Evolutionary conservation across 1,140 invertebrate genomes (phyloP).

Genomic region (Aphis gossypii): DNA sequence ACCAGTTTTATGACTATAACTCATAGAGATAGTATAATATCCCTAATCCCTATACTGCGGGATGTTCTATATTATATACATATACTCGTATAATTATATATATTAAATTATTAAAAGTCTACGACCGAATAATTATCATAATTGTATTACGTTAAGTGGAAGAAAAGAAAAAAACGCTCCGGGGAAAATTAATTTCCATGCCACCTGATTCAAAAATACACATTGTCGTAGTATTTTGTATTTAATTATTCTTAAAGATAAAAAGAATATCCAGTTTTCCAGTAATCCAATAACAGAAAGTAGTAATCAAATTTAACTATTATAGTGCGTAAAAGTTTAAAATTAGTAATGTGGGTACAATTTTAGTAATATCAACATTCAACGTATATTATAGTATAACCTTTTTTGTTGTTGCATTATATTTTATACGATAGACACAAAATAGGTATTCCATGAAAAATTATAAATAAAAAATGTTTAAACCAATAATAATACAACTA

Average conservation of each 20-base stretch:
- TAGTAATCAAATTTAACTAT: neutral
- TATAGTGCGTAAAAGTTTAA: neutral
- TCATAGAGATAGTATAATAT: neutral
- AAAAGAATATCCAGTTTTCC: neutral
- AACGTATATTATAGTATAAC: neutral
- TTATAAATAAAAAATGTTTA: neutral
- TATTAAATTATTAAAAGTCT: neutral
- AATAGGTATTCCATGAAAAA: neutral
- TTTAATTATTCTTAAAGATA: neutral
- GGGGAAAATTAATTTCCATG: neutral
- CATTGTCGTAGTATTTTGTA: neutral
- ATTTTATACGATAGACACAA: neutral
- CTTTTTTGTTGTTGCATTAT: neutral
- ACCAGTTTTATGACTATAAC: neutral
- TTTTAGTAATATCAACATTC: neutral
- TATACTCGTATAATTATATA: neutral
- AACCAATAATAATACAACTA: neutral
- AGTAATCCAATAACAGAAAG: neutral
- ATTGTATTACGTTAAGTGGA: conserved; percentile 17
- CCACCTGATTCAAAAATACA: neutral
- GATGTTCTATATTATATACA: neutral
- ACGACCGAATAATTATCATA: neutral
- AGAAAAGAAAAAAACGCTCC: neutral
- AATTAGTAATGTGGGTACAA: neutral
- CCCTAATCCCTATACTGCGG: neutral